A percentile compares a stretch with the other conserved stretches of the same genome.
These are phyloP conservation scores for Anastrepha obliqua DNA, from an alignment of 1,140 invertebrate genomes.

Conservation along the genomic window DNA sequence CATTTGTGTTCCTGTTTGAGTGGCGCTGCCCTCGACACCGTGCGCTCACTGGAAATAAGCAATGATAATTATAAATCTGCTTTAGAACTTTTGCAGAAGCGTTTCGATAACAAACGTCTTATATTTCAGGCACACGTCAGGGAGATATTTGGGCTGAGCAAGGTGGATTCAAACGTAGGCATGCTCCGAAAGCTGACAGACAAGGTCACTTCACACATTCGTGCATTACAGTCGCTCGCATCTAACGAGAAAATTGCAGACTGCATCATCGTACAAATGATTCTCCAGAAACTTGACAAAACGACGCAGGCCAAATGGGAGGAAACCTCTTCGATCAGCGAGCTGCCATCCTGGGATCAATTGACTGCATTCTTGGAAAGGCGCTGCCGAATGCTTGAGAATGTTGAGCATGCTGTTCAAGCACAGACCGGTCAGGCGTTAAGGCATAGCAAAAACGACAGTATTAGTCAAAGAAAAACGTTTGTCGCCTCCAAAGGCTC, in stretches of 20 bases:
- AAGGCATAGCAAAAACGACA: neutral
- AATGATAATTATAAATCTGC: neutral
- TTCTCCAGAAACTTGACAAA: neutral
- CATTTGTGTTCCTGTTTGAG: neutral
- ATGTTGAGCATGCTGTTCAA: neutral
- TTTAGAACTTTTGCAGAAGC: neutral
- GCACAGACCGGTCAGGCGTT: too few species aligned
- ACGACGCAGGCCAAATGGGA: neutral
- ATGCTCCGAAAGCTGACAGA: neutral
- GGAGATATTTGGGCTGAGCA: neutral
- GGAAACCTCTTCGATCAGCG: neutral
- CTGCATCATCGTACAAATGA: neutral
- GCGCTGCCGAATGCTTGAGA: neutral
- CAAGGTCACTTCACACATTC: neutral
- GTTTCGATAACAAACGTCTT: neutral
- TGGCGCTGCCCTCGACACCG: neutral
- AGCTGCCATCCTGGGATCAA: neutral
- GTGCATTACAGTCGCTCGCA: neutral
- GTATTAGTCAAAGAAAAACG: neutral
- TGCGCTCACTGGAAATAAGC: neutral
- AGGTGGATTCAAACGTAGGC: neutral
- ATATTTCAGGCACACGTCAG: constrained; percentile 23
- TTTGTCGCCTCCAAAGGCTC: neutral
- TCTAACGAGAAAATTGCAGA: constrained; percentile 21
- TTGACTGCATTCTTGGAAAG: neutral